Evolutionary conservation across 2,888 invertebrate species (phyloP).

Genomic region (Pherbina coryleti): DNA sequence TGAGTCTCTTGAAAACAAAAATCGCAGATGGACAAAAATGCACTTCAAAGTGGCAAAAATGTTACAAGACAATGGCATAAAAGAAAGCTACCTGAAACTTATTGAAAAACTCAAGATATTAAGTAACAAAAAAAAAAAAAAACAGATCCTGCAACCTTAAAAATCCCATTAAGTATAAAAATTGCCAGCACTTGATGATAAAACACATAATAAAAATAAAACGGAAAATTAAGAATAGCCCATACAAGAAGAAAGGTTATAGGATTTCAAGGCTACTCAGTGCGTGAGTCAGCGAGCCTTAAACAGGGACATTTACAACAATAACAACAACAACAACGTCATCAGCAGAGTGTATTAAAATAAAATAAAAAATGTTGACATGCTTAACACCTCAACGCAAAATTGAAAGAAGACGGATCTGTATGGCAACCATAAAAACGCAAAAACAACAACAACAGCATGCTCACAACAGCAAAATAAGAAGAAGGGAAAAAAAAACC

Average conservation of each 20-base stretch:
- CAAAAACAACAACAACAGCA: conserved; percentile 29
- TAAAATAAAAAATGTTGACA: conserved; percentile 24
- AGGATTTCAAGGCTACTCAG: background rate
- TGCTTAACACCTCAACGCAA: conserved; percentile 28
- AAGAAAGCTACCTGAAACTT: background rate
- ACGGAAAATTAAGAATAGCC: background rate
- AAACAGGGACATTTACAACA: conserved; percentile 42
- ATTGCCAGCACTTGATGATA: background rate
- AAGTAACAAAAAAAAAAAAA: background rate
- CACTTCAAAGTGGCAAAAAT: background rate
- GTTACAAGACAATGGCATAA: background rate
- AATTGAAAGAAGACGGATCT: conserved; percentile 30
- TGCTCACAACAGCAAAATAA: conserved; percentile 21
- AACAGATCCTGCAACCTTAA: background rate
- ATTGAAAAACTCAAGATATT: background rate
- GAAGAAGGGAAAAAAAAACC: conserved; percentile 31
- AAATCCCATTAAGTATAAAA: background rate
- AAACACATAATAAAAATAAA: background rate
- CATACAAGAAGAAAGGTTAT: background rate
- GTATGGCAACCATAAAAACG: conserved; percentile 13
- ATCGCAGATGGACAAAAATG: no score
- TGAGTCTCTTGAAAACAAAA: no score
- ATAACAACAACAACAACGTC: conserved; percentile 49
- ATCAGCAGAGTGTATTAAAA: background rate
- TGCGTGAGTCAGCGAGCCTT: background rate